A percentile compares a stretch with the other conserved stretches of the same genome.
Evolutionary conservation across 2,888 invertebrate genomes (phyloP).

Genomic region (Papilio elwesi): DNA sequence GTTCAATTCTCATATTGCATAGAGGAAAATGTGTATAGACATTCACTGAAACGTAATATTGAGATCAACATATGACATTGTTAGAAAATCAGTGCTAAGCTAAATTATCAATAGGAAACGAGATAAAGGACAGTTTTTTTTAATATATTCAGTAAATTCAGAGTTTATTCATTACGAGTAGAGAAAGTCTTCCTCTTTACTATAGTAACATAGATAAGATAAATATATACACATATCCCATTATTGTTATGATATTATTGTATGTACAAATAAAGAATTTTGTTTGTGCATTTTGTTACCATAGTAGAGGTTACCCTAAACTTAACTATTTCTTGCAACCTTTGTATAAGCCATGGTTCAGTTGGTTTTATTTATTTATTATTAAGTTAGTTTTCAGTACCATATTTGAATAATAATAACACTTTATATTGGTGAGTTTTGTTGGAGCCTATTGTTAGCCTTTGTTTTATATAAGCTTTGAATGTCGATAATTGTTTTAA

Average conservation of each 20-base stretch:
- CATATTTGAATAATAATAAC: neutral
- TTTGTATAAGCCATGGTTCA: neutral
- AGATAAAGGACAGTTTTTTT: too few species aligned
- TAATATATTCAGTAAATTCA: too few species aligned
- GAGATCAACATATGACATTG: too few species aligned
- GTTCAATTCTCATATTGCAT: too few species aligned
- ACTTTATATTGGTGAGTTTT: slow-evolving; percentile 1
- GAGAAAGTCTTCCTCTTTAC: too few species aligned
- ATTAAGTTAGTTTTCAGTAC: neutral
- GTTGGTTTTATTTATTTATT: neutral
- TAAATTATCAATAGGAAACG: too few species aligned
- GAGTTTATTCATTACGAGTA: too few species aligned
- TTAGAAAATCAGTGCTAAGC: too few species aligned
- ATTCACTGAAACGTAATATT: too few species aligned
- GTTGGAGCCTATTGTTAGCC: neutral
- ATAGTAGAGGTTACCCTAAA: neutral
- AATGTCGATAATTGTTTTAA: neutral
- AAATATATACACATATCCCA: too few species aligned
- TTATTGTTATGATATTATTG: neutral
- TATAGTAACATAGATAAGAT: too few species aligned
- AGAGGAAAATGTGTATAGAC: too few species aligned
- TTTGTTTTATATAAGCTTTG: neutral
- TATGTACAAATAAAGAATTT: neutral
- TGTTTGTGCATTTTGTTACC: slow-evolving; percentile 1
- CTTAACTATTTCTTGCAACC: neutral